These are phyloP conservation scores for Champsocephalus esox DNA, from an alignment of 2,797 vertebrate species.

Conservation along the genomic window DNA sequence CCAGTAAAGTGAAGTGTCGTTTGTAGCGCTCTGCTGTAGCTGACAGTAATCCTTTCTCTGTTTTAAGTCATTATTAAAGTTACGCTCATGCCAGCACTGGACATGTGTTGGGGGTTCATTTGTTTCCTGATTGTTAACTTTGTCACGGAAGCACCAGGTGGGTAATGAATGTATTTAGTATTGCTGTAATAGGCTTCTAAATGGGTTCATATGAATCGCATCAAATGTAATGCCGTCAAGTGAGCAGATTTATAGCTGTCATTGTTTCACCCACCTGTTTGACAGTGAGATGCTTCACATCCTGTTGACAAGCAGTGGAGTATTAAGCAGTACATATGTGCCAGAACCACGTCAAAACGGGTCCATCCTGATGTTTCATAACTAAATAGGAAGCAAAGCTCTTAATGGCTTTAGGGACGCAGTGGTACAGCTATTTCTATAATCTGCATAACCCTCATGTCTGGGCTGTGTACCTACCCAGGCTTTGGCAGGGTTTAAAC, in stretches of 20 bases:
- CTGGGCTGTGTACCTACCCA: conserved; percentile 45
- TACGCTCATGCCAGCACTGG: not conserved
- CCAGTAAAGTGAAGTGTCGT: not conserved
- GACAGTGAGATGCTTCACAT: conserved; percentile 15
- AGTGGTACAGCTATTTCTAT: conserved; percentile 42
- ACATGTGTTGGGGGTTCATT: conserved; percentile 3
- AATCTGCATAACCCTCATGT: conserved; percentile 58
- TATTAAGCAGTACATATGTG: conserved; percentile 9
- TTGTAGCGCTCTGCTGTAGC: not conserved
- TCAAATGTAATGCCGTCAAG: conserved; percentile 40
- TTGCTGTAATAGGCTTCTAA: conserved; percentile 15
- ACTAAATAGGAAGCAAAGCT: conserved; percentile 48
- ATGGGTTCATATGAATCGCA: conserved; percentile 54
- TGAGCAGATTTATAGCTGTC: conserved; percentile 28
- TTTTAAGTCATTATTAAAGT: not conserved
- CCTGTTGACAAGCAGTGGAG: conserved; percentile 1
- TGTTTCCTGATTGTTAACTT: conserved; percentile 25
- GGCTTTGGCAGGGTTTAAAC: conserved; percentile 49
- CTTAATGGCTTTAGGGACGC: conserved; percentile 39
- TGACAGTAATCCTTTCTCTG: not conserved
- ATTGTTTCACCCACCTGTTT: conserved; percentile 27
- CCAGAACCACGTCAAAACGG: conserved; percentile 4
- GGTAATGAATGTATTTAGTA: conserved; percentile 3
- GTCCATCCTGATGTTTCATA: conserved; percentile 25
- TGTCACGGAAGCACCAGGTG: conserved; percentile 20